phyloP scores from a whole-genome alignment of 92 coral and sea anemone genomes.

The Palythoa caribaeorum region DNA sequence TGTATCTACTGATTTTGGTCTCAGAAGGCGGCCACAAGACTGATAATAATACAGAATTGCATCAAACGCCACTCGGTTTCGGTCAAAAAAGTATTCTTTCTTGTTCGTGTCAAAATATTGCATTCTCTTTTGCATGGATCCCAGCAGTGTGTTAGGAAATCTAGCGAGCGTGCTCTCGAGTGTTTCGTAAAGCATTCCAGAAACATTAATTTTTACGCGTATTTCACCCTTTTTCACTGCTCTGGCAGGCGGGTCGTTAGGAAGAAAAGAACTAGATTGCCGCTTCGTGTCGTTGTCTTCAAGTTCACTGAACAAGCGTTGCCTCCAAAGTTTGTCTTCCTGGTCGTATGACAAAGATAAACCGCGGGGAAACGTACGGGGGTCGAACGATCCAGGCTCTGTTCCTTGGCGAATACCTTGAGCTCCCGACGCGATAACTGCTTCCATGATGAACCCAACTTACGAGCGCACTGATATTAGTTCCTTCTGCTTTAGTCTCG shows the following conservation, averaged over 20 bases:
- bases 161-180: slow-evolving; percentile 89
- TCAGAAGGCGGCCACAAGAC: slow-evolving; percentile 88
- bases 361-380: slow-evolving; percentile 57
- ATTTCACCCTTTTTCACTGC: slow-evolving; percentile 74
- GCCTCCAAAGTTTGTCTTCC: slow-evolving; percentile 58
- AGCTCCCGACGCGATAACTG: slow-evolving; percentile 85
- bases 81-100: slow-evolving; percentile 89
- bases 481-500: not conserved
- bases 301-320: slow-evolving; percentile 63
- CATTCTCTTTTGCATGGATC: slow-evolving; percentile 87
- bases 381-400: slow-evolving; percentile 69
- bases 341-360: slow-evolving; percentile 21
- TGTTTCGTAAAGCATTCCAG: slow-evolving; percentile 96
- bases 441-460: slow-evolving; percentile 65
- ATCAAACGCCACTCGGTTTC: slow-evolving; percentile 93
- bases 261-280: slow-evolving; percentile 54
- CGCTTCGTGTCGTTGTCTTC: slow-evolving; percentile 73
- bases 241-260: slow-evolving; percentile 62
- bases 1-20: slow-evolving; percentile 88
- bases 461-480: not conserved
- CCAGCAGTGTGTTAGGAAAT: slow-evolving; percentile 88
- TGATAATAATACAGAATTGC: slow-evolving; percentile 96
- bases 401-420: slow-evolving; percentile 80
- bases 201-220: slow-evolving; percentile 83
- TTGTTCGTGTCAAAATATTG: slow-evolving; percentile 81